These are phyloP conservation scores for Papilio demoleus DNA, from an alignment of 2,888 invertebrate genomes.

Conservation along the genomic window DNA sequence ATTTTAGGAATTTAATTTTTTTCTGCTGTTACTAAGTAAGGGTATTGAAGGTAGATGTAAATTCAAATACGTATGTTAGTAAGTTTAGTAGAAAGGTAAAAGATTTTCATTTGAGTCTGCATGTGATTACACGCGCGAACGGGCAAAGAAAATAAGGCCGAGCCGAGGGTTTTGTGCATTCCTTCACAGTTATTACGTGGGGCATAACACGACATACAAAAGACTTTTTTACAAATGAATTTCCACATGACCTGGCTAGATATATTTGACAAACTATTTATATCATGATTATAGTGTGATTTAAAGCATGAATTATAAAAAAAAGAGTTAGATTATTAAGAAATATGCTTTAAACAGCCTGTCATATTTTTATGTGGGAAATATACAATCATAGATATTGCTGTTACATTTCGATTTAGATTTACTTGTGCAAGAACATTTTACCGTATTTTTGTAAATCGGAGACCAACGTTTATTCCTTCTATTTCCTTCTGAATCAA, in stretches of 20 bases:
- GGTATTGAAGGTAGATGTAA: not conserved
- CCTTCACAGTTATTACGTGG: slow-evolving; percentile 58
- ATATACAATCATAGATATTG: too few relatives aligned
- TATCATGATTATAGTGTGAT: not conserved
- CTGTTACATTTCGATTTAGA: too few relatives aligned
- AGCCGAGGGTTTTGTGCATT: slow-evolving; percentile 52
- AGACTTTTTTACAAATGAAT: slow-evolving; percentile 30
- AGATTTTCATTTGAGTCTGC: slow-evolving; percentile 54
- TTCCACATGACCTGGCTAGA: not conserved
- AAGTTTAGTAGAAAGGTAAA: not conserved
- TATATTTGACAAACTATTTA: not conserved
- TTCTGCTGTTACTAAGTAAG: not conserved
- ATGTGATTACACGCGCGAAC: slow-evolving; percentile 66
- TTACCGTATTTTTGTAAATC: too few relatives aligned
- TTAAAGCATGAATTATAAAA: not conserved
- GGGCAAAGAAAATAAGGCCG: slow-evolving; percentile 72
- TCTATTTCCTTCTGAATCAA: not conserved
- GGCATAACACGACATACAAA: slow-evolving; percentile 42
- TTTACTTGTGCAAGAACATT: too few relatives aligned
- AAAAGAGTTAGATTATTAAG: too few relatives aligned
- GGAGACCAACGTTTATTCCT: too few relatives aligned
- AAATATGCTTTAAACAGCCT: too few relatives aligned
- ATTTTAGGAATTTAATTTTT: not conserved
- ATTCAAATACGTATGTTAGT: not conserved
- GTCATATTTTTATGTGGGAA: too few relatives aligned